Evolutionary conservation across 2,797 vertebrate species (phyloP).

Genomic region (Sebastes iracundus): DNA sequence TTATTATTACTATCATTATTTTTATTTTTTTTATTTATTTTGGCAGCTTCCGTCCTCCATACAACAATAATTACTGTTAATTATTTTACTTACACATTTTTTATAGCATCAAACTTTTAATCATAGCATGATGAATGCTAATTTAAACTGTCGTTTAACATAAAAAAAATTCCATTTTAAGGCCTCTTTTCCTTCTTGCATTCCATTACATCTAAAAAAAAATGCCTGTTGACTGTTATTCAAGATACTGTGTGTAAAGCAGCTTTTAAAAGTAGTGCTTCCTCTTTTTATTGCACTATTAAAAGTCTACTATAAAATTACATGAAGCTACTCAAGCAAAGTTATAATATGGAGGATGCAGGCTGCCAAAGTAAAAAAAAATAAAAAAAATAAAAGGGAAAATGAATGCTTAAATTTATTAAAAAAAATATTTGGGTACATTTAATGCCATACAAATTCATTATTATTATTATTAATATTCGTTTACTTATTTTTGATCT

Average conservation of each 20-base stretch:
- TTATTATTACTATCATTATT: too few relatives aligned
- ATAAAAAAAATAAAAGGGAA: not conserved
- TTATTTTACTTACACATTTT: too few relatives aligned
- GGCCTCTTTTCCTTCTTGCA: not conserved
- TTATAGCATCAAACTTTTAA: not conserved
- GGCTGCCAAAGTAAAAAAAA: too few relatives aligned
- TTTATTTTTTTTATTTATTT: too few relatives aligned
- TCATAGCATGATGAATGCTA: not conserved
- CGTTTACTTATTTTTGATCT: too few relatives aligned
- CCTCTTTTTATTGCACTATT: not conserved
- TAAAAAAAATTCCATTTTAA: too few relatives aligned
- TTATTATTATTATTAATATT: too few relatives aligned
- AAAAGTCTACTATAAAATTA: not conserved
- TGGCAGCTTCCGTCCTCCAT: too few relatives aligned
- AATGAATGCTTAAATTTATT: too few relatives aligned
- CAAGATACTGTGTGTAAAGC: not conserved
- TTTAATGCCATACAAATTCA: too few relatives aligned
- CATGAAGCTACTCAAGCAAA: not conserved
- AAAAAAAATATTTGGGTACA: too few relatives aligned
- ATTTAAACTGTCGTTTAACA: not conserved
- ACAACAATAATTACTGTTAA: not conserved
- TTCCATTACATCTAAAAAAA: not conserved
- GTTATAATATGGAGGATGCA: too few relatives aligned
- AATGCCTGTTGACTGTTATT: not conserved
- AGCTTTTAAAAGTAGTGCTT: not conserved